Base-by-base conservation (phyloP, 2,888 invertebrate genomes). In the Camponotus fellah region DNA sequence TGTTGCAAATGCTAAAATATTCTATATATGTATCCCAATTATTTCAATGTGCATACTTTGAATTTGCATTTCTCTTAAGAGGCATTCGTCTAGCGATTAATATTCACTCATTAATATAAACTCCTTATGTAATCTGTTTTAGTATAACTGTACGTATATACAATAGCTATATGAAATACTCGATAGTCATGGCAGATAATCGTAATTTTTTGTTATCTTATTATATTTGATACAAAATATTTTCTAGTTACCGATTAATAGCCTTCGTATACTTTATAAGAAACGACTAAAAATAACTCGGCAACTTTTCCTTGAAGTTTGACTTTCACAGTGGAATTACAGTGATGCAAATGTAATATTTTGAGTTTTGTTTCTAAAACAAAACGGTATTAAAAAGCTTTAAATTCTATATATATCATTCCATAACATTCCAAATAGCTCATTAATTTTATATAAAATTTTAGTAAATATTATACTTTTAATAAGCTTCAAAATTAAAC, bases 331-430 rank as follows among this genome's bases (percentile, higher is more conserved):
- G 5, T 68, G 21, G 3, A 2, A 37, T 76, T 53, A 12, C 21
- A 21, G 12, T 49, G 53, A 53, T 14, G n/a, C 2, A 68, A 4
- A n/a, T 40, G 9, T 26, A 77, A 66, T 77, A 26, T 37, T 53
- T 40, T 40, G 26, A 53, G 26, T 60, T 17, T 60, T 6, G 32
- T 43, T 62, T 43, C 12, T 40, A 32, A 53, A 66, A 9, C 14
- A 77, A 34, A 43, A 46, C 17, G 2, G 60, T 46, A 21, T 21
- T 40, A 8, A 14, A 6, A n/a, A 60, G 68, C 69, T 65, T 53
- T 49, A 76, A 74, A 89, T 88, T 88, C 89, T 89, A 86, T 56
- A 58, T 62, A 62, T 56, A 58, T 26, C 49, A 69, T 53, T 69
- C 40, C 49, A 53, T 53, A 53, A 79, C 82, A 87, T 87, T 88